Evolutionary conservation across 2,113 vertebrate species (phyloP), one percentile per base, ranked within the genome.

Genomic region (Mellivora capensis): DNA sequence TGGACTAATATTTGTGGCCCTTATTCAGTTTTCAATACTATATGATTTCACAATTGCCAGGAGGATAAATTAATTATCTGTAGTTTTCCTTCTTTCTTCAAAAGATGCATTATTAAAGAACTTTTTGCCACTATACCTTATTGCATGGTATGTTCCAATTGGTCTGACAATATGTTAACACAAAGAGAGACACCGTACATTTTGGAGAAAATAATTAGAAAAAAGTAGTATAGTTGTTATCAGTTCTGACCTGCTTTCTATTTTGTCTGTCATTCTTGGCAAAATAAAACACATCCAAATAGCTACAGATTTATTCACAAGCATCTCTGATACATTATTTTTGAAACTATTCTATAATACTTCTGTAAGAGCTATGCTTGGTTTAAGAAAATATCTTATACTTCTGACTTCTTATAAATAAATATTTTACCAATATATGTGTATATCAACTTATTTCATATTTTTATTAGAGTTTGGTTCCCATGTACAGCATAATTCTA

Each of bases 11-110:
- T 0, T 72, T 96, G 97, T 96, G 87, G 6, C 3, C 7, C 6
- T 39, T n/a, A 62, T 93, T 97, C 39, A 87, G 20, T 57, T 96
- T 34, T 97, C 64, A 84, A 86, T 97, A 82, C 34, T 91, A 1
- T 59, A 18, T 76, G 74, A 37, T 12, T 54, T 97, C 91, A 91
- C 13, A 97, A 81, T 85, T 97, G 25, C 47, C 59, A 64, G 31
- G 13, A 95, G 52, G 97, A 76, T 80, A 87, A 74, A 97, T 92
- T 97, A 98, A 96, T 77, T 86, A 7, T 74, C 13, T 88, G 2
- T 21, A 18, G 85, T 84, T 87, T 95, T 88, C 11, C 94, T 91
- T 79, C 1, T 87, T 96, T 98, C 93, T 95, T 91, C 44, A 96
- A 7, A 29, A 7, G 64, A 91, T 82, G 3, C n/a, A 71, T 98